These are phyloP conservation scores for Hipparchia semele DNA, from an alignment of 2,888 invertebrate species.

Conservation along the genomic window DNA sequence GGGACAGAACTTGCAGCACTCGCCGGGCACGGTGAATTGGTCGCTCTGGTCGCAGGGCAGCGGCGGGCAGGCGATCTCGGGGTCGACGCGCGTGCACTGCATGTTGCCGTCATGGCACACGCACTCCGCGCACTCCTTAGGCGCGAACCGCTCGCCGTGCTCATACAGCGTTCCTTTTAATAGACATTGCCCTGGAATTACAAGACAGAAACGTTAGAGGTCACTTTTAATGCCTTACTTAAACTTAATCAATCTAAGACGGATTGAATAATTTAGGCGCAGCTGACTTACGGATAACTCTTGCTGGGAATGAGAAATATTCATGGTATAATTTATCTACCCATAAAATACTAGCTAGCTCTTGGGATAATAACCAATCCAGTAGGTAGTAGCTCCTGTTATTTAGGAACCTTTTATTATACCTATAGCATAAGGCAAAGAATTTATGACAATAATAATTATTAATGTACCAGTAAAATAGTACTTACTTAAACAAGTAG, in stretches of 20 bases:
- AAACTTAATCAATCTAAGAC: neutral
- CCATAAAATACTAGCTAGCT: no score
- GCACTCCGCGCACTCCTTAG: slow-evolving; percentile 91
- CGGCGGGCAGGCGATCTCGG: slow-evolving; percentile 88
- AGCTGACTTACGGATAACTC: no score
- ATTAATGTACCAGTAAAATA: neutral
- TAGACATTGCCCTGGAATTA: slow-evolving; percentile 86
- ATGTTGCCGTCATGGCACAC: slow-evolving; percentile 92
- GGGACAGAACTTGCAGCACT: slow-evolving; percentile 80
- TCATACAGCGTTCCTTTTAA: slow-evolving; percentile 88
- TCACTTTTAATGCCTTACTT: neutral
- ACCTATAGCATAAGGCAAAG: no score
- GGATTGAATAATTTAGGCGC: no score
- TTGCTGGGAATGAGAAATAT: no score
- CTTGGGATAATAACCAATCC: no score
- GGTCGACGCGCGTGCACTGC: slow-evolving; percentile 89
- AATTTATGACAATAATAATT: no score
- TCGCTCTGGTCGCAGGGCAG: slow-evolving; percentile 89
- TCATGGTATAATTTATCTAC: no score
- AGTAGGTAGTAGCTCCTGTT: no score
- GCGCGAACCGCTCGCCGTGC: slow-evolving; percentile 89
- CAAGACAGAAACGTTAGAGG: neutral
- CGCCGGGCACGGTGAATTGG: slow-evolving; percentile 82
- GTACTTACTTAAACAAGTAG: slow-evolving; percentile 91
- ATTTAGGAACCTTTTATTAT: no score